Conservation (phyloP, 2,113 vertebrate genomes). For the Tragelaphus buxtoni region DNA sequence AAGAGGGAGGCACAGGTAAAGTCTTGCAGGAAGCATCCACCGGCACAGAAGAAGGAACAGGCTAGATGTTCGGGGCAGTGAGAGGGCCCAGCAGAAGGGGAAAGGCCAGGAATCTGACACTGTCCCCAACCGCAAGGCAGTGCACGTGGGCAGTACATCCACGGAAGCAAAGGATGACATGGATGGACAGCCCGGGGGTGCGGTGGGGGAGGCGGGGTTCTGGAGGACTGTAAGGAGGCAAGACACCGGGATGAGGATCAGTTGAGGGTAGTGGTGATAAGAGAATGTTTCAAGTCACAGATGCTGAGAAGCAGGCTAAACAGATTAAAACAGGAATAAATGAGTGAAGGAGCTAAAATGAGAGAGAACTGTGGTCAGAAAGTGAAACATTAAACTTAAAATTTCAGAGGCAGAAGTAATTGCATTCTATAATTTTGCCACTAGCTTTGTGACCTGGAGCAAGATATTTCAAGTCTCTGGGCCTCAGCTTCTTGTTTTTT, state of each 20-base stretch:
- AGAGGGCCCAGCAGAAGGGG: neutral
- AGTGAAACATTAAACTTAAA: neutral
- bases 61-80: neutral
- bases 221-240: neutral
- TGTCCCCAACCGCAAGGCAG: neutral
- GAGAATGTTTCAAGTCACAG: neutral
- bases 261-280: neutral
- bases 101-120: neutral
- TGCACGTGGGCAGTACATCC: accelerated
- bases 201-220: neutral
- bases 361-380: neutral
- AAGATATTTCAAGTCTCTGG: neutral
- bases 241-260: neutral
- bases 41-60: neutral
- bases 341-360: neutral
- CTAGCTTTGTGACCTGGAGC: neutral
- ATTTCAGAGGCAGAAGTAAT: neutral
- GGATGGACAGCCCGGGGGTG: neutral
- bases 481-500: neutral
- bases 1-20: neutral
- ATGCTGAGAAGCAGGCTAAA: neutral
- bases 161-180: neutral
- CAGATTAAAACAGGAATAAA: neutral
- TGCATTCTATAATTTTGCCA: neutral
- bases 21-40: neutral